A percentile compares a stretch with the other conserved stretches of the same genome.
Conservation (phyloP, 2,113 vertebrate species). For the Dipodomys stephensi region DNA sequence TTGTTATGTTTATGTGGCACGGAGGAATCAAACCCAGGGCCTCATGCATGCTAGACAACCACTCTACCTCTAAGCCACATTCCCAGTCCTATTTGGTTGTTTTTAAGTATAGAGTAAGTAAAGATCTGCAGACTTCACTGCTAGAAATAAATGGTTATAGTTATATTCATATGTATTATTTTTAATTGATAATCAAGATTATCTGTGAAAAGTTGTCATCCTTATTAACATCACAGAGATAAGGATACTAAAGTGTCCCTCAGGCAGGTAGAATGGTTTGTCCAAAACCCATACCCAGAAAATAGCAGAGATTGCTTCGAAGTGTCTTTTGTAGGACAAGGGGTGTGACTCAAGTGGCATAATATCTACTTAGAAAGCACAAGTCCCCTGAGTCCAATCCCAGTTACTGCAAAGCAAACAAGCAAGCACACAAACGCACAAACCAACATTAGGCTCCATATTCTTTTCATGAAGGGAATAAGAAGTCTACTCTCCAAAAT, state of each 20-base stretch:
- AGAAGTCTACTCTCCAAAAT: neutral
- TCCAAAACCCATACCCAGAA: neutral
- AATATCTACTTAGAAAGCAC: no score
- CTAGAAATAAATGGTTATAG: neutral
- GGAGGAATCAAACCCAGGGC: no score
- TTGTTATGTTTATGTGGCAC: neutral
- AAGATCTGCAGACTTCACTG: neutral
- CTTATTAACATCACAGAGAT: neutral
- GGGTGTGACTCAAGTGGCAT: no score
- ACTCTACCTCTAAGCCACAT: no score
- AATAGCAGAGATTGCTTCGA: neutral
- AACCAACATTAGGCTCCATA: neutral
- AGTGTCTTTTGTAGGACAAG: neutral
- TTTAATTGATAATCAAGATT: neutral
- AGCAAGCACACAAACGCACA: no score
- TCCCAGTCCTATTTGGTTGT: neutral
- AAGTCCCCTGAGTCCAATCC: no score
- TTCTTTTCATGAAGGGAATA: neutral
- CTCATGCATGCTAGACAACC: no score
- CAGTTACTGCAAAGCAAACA: no score
- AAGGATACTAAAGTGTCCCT: neutral
- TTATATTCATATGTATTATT: neutral
- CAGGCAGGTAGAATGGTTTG: neutral
- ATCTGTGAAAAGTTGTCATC: neutral
- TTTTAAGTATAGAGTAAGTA: neutral